phyloP scores from a whole-genome alignment of 2,888 invertebrate genomes.

The Melieria crassipennis region DNA sequence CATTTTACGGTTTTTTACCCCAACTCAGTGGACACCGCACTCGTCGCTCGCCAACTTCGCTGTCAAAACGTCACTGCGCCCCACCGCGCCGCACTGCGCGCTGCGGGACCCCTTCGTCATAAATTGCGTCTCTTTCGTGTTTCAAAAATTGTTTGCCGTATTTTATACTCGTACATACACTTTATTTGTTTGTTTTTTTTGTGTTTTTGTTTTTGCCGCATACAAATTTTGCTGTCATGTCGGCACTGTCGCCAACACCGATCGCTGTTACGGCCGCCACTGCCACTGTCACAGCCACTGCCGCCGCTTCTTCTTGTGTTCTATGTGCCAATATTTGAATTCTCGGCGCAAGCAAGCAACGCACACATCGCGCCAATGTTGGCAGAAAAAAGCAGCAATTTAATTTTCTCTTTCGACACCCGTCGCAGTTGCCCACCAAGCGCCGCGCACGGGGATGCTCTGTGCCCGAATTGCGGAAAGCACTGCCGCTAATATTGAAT shows the following conservation, averaged over 20 bases:
- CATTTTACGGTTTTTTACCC: conserved; percentile 57
- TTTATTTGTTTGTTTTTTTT: neutral
- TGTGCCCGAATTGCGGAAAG: neutral
- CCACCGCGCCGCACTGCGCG: conserved; percentile 30
- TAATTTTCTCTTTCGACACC: conserved; percentile 43
- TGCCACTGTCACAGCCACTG: too few species aligned
- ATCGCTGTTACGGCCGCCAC: too few species aligned
- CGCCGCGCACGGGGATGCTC: neutral
- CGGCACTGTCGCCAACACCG: too few species aligned
- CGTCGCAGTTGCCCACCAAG: neutral
- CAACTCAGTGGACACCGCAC: conserved; percentile 33
- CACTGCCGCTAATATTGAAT: neutral
- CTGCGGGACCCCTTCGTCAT: neutral
- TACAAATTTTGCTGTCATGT: too few species aligned
- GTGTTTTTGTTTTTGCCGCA: conserved; percentile 36
- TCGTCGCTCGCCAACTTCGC: too few species aligned
- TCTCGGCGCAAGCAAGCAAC: conserved; percentile 42
- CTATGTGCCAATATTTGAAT: conserved; percentile 56
- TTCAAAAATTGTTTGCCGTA: neutral
- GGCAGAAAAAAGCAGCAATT: conserved; percentile 52
- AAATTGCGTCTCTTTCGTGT: conserved; percentile 16
- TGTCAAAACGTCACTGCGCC: too few species aligned
- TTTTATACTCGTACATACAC: neutral
- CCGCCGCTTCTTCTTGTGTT: too few species aligned
- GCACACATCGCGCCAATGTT: too few species aligned